These are phyloP conservation scores for Pogonocherus hispidulus DNA, from an alignment of 2,888 invertebrate genomes.

Conservation along the genomic window DNA sequence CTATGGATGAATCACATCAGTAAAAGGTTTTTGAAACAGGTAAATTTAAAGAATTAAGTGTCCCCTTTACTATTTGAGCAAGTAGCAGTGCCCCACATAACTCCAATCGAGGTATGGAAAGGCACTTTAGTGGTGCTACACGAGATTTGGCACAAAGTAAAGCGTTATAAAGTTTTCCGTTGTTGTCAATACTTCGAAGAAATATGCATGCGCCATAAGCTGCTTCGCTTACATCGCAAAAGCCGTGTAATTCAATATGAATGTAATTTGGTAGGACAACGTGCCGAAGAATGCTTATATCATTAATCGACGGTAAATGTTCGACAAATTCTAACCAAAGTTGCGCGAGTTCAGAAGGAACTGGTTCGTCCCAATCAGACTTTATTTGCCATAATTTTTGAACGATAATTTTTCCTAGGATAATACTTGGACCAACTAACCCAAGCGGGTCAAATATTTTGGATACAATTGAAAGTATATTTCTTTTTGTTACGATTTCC, in stretches of 20 bases:
- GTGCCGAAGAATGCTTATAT: neutral
- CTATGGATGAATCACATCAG: constrained; percentile 29
- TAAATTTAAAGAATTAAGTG: neutral
- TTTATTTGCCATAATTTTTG: neutral
- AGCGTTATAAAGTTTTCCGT: constrained; percentile 26
- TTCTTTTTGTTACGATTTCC: neutral
- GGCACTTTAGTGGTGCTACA: neutral
- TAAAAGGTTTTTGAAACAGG: neutral
- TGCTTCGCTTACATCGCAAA: neutral
- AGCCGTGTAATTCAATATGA: neutral
- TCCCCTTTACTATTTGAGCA: neutral
- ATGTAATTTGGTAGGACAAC: neutral
- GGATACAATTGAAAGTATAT: neutral
- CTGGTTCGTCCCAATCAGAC: neutral
- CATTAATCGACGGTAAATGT: neutral
- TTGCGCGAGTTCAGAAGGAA: neutral
- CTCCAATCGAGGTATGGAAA: neutral
- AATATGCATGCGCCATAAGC: neutral
- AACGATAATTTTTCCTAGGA: neutral
- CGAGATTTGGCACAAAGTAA: neutral
- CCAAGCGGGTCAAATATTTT: neutral
- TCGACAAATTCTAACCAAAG: neutral
- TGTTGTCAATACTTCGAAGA: neutral
- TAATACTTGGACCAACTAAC: neutral
- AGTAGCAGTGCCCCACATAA: neutral